These are phyloP conservation scores for Hippocampus zosterae DNA, from an alignment of 2,113 vertebrate genomes.

Conservation along the genomic window DNA sequence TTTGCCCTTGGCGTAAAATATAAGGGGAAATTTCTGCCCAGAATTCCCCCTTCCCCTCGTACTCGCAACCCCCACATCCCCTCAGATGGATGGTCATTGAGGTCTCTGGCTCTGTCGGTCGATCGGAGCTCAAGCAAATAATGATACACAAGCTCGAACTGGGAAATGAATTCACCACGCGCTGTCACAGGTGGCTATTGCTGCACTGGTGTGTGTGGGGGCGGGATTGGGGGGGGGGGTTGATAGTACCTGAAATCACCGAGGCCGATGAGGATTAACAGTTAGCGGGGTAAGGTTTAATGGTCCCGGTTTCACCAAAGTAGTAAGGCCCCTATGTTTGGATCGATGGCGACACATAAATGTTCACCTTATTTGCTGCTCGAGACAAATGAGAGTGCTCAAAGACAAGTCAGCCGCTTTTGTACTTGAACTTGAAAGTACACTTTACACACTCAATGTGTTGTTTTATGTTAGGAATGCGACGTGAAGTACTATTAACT, in stretches of 20 bases:
- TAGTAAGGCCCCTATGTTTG: conserved; percentile 25
- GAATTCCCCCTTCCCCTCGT: conserved; percentile 50
- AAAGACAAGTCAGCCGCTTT: background rate
- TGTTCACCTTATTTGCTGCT: conserved; percentile 38
- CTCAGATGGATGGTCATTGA: conserved; percentile 54
- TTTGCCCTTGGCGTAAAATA: conserved; percentile 76
- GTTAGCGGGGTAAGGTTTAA: conserved; percentile 35
- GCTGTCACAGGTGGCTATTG: conserved; percentile 16
- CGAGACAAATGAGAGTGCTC: conserved; percentile 27
- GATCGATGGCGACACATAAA: conserved; percentile 45
- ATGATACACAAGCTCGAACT: conserved; percentile 69
- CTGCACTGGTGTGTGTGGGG: background rate
- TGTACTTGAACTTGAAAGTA: background rate
- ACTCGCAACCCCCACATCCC: conserved; percentile 8
- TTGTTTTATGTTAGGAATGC: no score
- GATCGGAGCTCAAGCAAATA: conserved; percentile 64
- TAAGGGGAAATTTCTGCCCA: conserved; percentile 71
- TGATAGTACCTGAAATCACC: conserved; percentile 30
- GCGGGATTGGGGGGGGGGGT: conserved; percentile 5
- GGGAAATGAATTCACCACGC: conserved; percentile 62
- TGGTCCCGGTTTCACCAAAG: conserved; percentile 36
- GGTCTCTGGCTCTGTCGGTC: conserved; percentile 48
- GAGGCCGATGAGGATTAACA: conserved; percentile 29
- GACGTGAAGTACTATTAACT: no score
- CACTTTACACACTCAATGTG: background rate